Conservation (phyloP, 2,888 invertebrate genomes). For the Nasonovia ribisnigri region DNA sequence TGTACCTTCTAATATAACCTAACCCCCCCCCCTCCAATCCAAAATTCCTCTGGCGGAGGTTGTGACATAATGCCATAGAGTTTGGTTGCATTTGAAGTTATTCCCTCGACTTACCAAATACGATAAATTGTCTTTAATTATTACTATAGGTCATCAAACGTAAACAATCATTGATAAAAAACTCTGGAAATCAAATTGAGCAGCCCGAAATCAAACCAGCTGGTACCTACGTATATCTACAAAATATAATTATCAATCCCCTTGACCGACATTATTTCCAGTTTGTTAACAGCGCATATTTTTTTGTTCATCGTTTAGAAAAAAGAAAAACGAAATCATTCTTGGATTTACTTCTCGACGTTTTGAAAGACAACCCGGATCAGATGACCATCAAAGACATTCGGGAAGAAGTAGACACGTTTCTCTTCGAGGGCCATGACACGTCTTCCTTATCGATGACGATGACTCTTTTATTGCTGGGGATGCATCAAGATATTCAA, state of each 20-base stretch:
- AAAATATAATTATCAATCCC: neutral
- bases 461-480: constrained; percentile 73
- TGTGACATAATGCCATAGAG: too few species aligned
- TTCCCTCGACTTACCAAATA: neutral
- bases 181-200: neutral
- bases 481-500: constrained; percentile 71
- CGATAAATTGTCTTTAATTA: neutral
- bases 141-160: constrained; percentile 29
- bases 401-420: constrained; percentile 68
- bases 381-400: constrained; percentile 67
- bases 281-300: neutral
- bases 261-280: neutral
- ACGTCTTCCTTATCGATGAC: constrained; percentile 72
- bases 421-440: constrained; percentile 72
- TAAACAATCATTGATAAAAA: constrained; percentile 2
- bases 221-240: neutral
- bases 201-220: neutral
- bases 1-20: too few species aligned
- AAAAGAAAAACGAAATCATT: constrained; percentile 64
- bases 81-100: neutral
- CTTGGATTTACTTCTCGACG: constrained; percentile 66
- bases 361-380: constrained; percentile 64
- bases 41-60: too few species aligned
- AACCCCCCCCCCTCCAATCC: too few species aligned
- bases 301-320: neutral